Conservation (phyloP, 2,888 invertebrate species). For the Galerucella nymphaeae region DNA sequence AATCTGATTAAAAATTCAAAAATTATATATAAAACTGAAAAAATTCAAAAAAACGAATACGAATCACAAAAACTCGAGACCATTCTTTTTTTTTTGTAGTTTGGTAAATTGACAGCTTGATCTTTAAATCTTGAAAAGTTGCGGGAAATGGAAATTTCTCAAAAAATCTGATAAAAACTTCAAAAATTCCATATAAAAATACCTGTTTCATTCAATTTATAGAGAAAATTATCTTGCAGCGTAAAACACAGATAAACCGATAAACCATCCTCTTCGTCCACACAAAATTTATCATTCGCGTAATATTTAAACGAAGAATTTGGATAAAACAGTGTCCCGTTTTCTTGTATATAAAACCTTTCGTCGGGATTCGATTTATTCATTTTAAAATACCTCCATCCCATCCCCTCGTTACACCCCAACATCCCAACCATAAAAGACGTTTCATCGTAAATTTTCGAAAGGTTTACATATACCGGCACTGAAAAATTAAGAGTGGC, state of each 20-base stretch:
- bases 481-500: constrained; percentile 32
- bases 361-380: constrained; percentile 41
- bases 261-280: constrained; percentile 46
- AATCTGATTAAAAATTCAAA: no score
- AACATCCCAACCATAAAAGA: constrained; percentile 38
- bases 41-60: no score
- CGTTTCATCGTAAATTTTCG: constrained; percentile 17
- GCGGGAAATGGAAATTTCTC: no score
- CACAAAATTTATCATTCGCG: constrained; percentile 45
- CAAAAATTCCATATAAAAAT: no score
- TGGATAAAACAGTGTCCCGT: constrained; percentile 49
- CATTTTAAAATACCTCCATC: constrained; percentile 40
- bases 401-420: constrained; percentile 28
- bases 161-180: no score
- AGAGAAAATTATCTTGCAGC: constrained; percentile 9
- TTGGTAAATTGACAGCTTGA: no score
- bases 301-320: constrained; percentile 37
- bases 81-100: no score
- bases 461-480: constrained; percentile 25
- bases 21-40: no score
- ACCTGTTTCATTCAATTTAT: constrained; percentile 4
- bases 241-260: constrained; percentile 46
- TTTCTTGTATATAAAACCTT: constrained; percentile 50
- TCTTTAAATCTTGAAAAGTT: no score
- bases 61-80: no score